Percentiles rank a stretch among this genome's conserved stretches.
Conservation (phyloP, 2,113 vertebrate genomes). For the Cyphomyrus plagiostoma region DNA sequence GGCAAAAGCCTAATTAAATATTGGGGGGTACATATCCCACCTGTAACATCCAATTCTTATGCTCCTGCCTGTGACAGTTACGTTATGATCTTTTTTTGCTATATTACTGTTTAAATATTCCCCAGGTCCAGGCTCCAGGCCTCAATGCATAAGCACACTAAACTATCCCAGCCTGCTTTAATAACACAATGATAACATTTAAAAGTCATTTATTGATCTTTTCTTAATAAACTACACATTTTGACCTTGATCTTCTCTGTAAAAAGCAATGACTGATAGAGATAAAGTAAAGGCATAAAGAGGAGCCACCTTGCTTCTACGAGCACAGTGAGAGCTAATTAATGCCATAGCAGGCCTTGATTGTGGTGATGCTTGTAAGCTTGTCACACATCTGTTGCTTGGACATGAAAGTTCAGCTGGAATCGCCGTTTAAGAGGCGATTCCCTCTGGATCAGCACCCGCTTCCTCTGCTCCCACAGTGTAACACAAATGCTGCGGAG, state of each 20-base stretch:
- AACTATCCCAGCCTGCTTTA: background rate
- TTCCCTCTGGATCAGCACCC: background rate
- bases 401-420: background rate
- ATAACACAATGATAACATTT: background rate
- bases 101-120: too few relatives aligned
- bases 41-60: too few relatives aligned
- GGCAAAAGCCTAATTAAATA: too few relatives aligned
- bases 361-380: background rate
- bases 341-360: background rate
- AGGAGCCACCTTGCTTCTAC: background rate
- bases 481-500: background rate
- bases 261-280: background rate
- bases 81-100: too few relatives aligned
- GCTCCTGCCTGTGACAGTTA: too few relatives aligned
- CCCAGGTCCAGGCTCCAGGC: too few relatives aligned
- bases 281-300: background rate
- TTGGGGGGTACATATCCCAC: too few relatives aligned
- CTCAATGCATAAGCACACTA: too few relatives aligned
- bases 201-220: background rate
- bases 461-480: background rate
- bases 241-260: background rate
- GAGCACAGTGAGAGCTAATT: background rate
- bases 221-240: background rate
- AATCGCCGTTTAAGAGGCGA: background rate
- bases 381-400: slow-evolving; percentile 13